Evolutionary conservation across 2,113 vertebrate species (phyloP), one percentile per base, ranked within the genome.

Genomic region (Hydrolagus affinis): DNA sequence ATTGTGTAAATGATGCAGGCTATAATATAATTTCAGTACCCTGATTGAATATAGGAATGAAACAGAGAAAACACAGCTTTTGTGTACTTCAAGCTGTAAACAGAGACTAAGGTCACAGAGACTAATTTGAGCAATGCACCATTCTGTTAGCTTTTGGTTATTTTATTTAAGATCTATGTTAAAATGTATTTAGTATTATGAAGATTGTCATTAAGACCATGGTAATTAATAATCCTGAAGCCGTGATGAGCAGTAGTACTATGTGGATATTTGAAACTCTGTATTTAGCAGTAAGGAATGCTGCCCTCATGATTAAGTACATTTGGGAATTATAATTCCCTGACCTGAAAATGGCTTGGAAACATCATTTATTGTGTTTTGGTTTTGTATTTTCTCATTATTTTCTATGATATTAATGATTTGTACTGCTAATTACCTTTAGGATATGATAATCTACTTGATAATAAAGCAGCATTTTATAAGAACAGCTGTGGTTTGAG

Each of bases 231-330:
- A 62, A 83, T 66, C 2, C 8, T 66, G 30, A 66, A 28, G 60
- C 62, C 11, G 4, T 83, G 28, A 83, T 32, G 25, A 83, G 28
- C 78, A 66, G 25, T 83, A 66, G 25, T 83, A 83, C 28, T 83
- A 28, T 25, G 66, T 83, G 62, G 60, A 23, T 83, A 64, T 83
- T 66, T 25, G 56, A 78, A 60, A 59, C 76, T 64, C 21, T 8
- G 25, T 68, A 66, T 83, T 83, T 83, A 83, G 66, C 78, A 8
- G 64, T 66, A 30, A 66, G 62, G 78, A 83, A 83, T 6, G 17
- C 25, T 32, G 30, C 90, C 28, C 86, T 88, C 11, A 73, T 76
- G 85, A 88, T 88, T 88, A 90, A 92, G 85, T 88, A 85, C 56
- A 86, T 87, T 0, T 68, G 86, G 88, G 70, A 88, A n/a, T 90